Base-by-base conservation (phyloP, 2,113 vertebrate genomes). In the Plecotus auritus region DNA sequence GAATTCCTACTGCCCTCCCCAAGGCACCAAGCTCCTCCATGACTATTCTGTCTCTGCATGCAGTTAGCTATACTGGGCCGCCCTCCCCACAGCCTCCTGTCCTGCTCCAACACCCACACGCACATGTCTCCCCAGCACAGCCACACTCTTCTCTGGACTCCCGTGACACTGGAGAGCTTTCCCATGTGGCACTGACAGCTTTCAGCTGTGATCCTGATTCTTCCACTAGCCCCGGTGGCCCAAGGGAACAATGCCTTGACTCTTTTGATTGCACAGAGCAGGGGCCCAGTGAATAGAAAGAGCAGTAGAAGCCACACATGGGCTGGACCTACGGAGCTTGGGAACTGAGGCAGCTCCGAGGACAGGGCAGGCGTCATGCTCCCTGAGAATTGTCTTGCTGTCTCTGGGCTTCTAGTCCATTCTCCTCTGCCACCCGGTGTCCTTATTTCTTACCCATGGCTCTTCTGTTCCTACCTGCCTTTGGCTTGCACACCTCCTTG, bases 301-400 rank as follows among this genome's bases (percentile, higher is more conserved):
- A 76, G 49, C 80, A 51, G 13, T 28, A 28, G 11, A 4, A 88
- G 78, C 32, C 49, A 7, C 35, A 1, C 0, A 1, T 4, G 49
- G 51, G 20, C 88, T 7, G 14, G 12, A 7, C 1, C 81, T 42
- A 32, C 47, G 69, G 4, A 32, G 77, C 84, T 49, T 2, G 0
- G 5, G 70, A 47, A 61, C 56, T 0, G 17, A 9, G 17, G 61
- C 70, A 35, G 22, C 35, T 26, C n/a, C 8, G 56, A 84, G n/a
- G 77, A 49, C 26, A 67, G 40, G 16, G 37, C 18, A 0, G 49
- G n/a, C 1, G 0, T 40, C 16, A 8, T 37, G 28, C 13, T 14
- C 40, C 42, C 56, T 10, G 54, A 14, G 37, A 22, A 1, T 64
- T n/a, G 26, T 23, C 49, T 40, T 12, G 8, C 3, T n/a, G 42